Base-by-base conservation (phyloP, 2,888 invertebrate species). In the Deilephila porcellus region DNA sequence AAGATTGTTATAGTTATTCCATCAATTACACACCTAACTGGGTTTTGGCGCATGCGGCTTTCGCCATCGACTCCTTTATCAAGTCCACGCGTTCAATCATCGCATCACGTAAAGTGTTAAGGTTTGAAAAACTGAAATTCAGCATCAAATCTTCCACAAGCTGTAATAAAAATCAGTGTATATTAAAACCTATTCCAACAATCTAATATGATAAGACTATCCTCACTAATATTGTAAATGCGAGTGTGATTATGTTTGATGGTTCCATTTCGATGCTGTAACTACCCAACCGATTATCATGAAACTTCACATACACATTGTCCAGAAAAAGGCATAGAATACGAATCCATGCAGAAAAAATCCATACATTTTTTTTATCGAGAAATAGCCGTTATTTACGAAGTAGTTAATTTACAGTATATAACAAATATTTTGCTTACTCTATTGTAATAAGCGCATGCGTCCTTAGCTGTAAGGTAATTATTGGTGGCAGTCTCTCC, bases 401-500 rank as follows among this genome's bases (percentile, higher is more conserved):
- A 52, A 17, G 4, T 3, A 8, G 3, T 52, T 17, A 8, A 8
- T 52, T 14, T 52, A 52, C 52, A 52, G 6, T 52, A 14, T 53
- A 53, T 19, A 8, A 62, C 4, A 25, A 3, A 59, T 32, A 34
- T 71, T 34, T 70, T 1, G 59, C 64, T 60, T 81, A 93, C 93
- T 82, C 77, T 77, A 76, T 91, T 93, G 74, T 92, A 94, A 75
- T 78, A 81, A 5, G 59, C 73, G 74, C 93, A 92, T 0, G 90
- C 90, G 2, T 86, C 86, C 71, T 79, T 86, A 0, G 92, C 93
- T 0, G 86, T 88, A 37, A 78, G 78, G 37, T 89, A 91, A 77
- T 89, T 91, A 71, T 82, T 80, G 19, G 89, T 52, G 0, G 82
- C 83, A 0, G 76, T 75, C 0, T 89, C 86, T 0, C 83, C 85